These are phyloP conservation scores for Pseudochirops cupreus DNA, from an alignment of 2,797 vertebrate species.

Conservation along the genomic window DNA sequence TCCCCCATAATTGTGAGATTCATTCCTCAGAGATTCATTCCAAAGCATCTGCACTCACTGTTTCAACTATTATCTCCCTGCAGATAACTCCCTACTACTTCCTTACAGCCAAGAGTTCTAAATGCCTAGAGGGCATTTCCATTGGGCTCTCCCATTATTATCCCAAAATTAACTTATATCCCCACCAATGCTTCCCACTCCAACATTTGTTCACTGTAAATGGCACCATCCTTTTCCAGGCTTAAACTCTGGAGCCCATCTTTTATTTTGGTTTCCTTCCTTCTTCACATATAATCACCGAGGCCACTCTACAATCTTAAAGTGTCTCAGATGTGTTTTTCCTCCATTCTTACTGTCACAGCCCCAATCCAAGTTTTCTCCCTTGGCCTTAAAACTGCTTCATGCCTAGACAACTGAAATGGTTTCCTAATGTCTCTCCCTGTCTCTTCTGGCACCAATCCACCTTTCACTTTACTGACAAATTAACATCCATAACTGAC, in stretches of 20 bases:
- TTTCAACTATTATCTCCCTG: background rate
- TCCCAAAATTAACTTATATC: background rate
- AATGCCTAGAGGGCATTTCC: accelerated
- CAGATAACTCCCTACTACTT: background rate
- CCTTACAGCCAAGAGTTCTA: background rate
- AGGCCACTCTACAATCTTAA: background rate
- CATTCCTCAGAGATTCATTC: background rate
- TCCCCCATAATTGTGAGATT: background rate
- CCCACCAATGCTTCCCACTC: background rate
- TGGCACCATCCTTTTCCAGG: background rate
- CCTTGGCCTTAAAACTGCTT: background rate
- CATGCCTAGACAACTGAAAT: background rate
- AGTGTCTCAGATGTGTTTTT: background rate
- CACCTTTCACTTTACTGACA: background rate
- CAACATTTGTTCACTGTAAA: background rate
- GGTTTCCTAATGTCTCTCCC: background rate
- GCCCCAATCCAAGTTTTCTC: background rate
- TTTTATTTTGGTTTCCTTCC: background rate
- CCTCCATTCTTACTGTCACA: background rate
- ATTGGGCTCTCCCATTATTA: background rate
- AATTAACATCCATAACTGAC: background rate
- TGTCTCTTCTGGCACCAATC: background rate
- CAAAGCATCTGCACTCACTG: background rate
- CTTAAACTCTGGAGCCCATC: background rate
- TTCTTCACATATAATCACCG: background rate